Conservation (phyloP, 2,113 vertebrate species). For the Ageneiosus marmoratus region DNA sequence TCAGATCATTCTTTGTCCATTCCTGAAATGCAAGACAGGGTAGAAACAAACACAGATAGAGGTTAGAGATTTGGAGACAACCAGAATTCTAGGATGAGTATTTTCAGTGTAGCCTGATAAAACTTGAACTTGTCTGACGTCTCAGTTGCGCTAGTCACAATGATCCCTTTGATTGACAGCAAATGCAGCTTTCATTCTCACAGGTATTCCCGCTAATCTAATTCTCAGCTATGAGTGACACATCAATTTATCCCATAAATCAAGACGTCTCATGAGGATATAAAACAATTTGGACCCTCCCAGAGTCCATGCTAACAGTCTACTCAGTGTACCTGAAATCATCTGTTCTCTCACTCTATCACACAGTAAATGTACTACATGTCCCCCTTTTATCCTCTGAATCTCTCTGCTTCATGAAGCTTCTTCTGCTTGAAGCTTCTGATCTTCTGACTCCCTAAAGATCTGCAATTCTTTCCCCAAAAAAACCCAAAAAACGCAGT, state of each 20-base stretch:
- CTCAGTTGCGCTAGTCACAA: not conserved
- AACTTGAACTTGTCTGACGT: not conserved
- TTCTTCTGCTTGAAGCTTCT: not conserved
- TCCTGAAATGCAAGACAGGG: constrained; percentile 58
- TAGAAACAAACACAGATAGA: too few relatives aligned
- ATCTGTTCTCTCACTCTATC: not conserved
- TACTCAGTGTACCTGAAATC: too few relatives aligned
- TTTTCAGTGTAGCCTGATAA: not conserved
- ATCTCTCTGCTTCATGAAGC: not conserved
- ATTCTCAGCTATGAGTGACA: not conserved
- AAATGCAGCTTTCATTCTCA: not conserved
- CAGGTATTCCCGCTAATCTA: not conserved
- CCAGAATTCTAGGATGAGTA: not conserved
- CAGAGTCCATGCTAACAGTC: too few relatives aligned
- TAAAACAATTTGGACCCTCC: not conserved
- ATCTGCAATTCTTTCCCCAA: not conserved
- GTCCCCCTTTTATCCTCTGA: not conserved
- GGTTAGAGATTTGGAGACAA: not conserved
- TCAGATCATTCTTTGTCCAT: constrained; percentile 68
- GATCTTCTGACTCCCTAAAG: not conserved
- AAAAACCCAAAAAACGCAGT: not conserved
- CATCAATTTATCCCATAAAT: not conserved
- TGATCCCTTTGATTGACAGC: not conserved
- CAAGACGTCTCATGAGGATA: not conserved
- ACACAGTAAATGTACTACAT: not conserved